Evolutionary conservation across 2,113 vertebrate species (phyloP), one percentile per base, ranked within the genome.

Genomic region (Mesitornis unicolor): DNA sequence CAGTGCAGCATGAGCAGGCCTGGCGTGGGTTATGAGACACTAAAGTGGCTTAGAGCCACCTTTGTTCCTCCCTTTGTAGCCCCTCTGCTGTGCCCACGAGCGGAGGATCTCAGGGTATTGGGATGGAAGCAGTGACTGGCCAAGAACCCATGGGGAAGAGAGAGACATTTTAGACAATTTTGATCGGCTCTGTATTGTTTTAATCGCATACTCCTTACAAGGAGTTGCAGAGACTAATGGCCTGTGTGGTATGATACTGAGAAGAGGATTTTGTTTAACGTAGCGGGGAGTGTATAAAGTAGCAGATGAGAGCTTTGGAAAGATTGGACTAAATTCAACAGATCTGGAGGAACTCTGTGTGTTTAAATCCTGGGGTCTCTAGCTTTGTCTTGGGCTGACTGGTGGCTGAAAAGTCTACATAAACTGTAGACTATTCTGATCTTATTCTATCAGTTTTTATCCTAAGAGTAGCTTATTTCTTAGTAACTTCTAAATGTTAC

Each of bases 21-120:
- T 86, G 91, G 61, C 48, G 1, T 0, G 15, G 45, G 29, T 28
- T 57, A 28, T 25, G 24, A 69, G 78, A 31, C 63, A 54, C 0
- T 4, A 20, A 95, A 70, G 26, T 75, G 95, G 85, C 93, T 78
- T 31, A n/a, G 73, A 63, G 89, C 82, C 95, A 91, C 95, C 90
- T 95, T 80, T 93, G 96, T 95, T 91, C 75, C 82, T 87, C 35
- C 82, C 59, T 71, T 79, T 48, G 84, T 57, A 86, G 48, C 75
- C 50, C 57, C 84, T 70, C 4, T 48, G 81, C 81, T 65, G 45
- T 57, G 74, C 45, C 82, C 78, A 90, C 74, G 75, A 83, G 42
- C 5, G 0, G 50, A 90, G 60, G 38, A 86, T 91, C 92, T 74
- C 68, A 78, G 84, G 87, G 79, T 48, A 70, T 9, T 40, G 51